Evolutionary conservation across 1,140 invertebrate genomes (phyloP).

Genomic region (Drosophila pruinosa): DNA sequence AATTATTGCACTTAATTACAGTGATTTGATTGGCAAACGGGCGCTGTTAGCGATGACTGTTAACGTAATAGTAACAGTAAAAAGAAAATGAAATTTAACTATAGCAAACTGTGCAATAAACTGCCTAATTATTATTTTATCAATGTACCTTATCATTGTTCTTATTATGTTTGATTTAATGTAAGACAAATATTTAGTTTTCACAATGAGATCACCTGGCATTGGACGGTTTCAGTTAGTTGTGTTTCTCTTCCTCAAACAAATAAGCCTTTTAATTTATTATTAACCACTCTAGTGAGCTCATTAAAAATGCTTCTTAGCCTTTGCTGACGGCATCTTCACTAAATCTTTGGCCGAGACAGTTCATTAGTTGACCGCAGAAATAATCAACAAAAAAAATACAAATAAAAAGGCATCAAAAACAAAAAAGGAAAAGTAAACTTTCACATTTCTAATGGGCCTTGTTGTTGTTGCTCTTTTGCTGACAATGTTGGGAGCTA

Average conservation of each 20-base stretch:
- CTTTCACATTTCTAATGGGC: conserved; percentile 74
- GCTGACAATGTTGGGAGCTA: conserved; percentile 9
- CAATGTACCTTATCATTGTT: neutral
- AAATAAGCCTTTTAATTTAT: conserved; percentile 2
- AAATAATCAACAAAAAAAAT: conserved; percentile 24
- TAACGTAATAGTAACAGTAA: neutral
- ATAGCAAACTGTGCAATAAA: neutral
- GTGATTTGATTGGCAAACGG: neutral
- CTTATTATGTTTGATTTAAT: too few species aligned
- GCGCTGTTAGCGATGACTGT: neutral
- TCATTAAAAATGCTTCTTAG: conserved; percentile 16
- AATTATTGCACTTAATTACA: neutral
- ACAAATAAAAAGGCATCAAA: conserved; percentile 18
- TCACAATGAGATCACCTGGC: neutral
- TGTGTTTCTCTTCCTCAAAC: neutral
- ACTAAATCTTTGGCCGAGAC: conserved; percentile 43
- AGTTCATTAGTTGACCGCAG: conserved; percentile 58
- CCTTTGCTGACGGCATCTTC: neutral
- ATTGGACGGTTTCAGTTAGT: neutral
- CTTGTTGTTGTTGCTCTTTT: conserved; percentile 31
- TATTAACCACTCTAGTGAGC: neutral
- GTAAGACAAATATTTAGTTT: neutral
- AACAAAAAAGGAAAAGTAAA: conserved; percentile 69
- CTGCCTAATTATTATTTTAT: too few species aligned
- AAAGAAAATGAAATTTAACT: neutral